These are phyloP conservation scores for Cottoperca gobio DNA, from an alignment of 2,797 vertebrate genomes.

Conservation along the genomic window DNA sequence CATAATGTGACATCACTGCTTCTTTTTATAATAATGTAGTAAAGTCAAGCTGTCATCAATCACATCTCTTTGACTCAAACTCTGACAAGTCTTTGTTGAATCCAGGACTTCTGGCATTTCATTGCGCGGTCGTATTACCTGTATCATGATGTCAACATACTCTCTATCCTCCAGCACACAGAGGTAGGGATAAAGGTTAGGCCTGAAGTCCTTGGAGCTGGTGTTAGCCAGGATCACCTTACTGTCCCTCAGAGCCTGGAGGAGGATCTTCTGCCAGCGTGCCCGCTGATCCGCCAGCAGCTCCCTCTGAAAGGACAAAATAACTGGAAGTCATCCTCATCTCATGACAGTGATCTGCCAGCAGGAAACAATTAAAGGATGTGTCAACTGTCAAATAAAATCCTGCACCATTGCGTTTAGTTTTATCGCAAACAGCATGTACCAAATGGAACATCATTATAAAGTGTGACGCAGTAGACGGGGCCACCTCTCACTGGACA, in stretches of 20 bases:
- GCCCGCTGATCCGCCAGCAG: constrained; percentile 81
- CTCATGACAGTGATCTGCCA: neutral
- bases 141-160: constrained; percentile 90
- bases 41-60: constrained; percentile 3
- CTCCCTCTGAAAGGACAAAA: constrained; percentile 82
- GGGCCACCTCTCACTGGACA: constrained; percentile 10
- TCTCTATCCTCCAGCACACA: constrained; percentile 89
- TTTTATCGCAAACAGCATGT: constrained; percentile 3
- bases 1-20: neutral
- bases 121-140: constrained; percentile 79
- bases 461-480: neutral
- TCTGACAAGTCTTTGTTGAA: constrained; percentile 12
- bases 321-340: constrained; percentile 31
- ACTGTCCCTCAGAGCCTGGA: constrained; percentile 81
- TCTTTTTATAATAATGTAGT: neutral
- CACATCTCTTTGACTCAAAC: constrained; percentile 14
- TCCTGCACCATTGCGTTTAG: neutral
- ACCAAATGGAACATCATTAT: constrained; percentile 18
- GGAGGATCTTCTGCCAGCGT: constrained; percentile 85
- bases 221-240: constrained; percentile 78
- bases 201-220: constrained; percentile 22
- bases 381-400: constrained; percentile 14
- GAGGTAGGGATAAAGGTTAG: constrained; percentile 89
- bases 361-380: neutral
- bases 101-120: neutral